phyloP scores from a whole-genome alignment of 2,113 vertebrate species.

The Lampris incognitus region DNA sequence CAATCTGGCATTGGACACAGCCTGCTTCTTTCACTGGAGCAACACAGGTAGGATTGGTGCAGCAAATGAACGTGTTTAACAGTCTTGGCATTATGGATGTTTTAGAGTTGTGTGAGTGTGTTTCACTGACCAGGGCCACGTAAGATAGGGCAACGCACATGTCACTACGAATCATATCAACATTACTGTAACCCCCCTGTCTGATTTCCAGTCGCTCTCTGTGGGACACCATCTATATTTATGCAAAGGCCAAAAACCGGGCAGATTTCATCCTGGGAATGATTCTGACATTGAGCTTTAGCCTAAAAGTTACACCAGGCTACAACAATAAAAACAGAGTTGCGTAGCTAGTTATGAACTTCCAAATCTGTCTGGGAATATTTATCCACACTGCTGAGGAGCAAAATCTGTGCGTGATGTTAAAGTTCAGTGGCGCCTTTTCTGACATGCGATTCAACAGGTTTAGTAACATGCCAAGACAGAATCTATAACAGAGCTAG shows the following conservation, averaged over 20 bases:
- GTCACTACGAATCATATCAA: background rate
- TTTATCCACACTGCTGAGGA: background rate
- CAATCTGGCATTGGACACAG: constrained; percentile 34
- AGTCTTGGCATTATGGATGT: background rate
- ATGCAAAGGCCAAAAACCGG: background rate
- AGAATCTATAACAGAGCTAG: background rate
- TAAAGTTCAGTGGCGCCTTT: background rate
- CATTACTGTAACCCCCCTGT: background rate
- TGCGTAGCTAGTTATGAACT: background rate
- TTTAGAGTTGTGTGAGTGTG: background rate
- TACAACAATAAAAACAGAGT: no score
- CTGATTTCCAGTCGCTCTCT: background rate
- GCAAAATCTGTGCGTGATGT: background rate
- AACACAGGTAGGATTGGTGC: background rate
- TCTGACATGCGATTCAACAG: background rate
- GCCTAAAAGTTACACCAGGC: background rate
- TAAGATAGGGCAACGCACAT: background rate
- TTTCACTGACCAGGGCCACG: background rate
- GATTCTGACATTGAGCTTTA: no score
- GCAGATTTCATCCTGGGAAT: background rate
- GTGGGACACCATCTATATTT: background rate
- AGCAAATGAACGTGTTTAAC: background rate
- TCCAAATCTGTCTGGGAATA: background rate
- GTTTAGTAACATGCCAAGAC: background rate
- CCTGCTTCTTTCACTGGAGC: background rate